Conservation (phyloP, 2,797 vertebrate genomes). For the Helostoma temminkii region DNA sequence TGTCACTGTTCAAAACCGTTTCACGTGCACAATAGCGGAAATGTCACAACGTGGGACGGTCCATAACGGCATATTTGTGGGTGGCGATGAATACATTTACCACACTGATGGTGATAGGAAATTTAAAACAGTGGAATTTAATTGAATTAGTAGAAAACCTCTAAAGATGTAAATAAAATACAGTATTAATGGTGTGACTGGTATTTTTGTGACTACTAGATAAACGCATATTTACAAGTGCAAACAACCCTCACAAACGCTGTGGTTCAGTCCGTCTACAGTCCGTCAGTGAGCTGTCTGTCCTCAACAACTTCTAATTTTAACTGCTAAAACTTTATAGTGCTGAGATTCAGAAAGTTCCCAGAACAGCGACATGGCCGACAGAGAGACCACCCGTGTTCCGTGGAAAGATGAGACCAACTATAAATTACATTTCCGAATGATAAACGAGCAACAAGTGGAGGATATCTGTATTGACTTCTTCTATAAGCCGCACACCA, state of each 20-base stretch:
- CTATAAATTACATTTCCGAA: slow-evolving; percentile 92
- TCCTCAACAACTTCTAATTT: neutral
- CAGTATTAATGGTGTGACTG: neutral
- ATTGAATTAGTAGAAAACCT: neutral
- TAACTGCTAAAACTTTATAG: fast-evolving
- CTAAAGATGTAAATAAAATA: neutral
- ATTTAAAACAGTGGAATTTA: fast-evolving
- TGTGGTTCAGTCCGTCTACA: slow-evolving; percentile 30
- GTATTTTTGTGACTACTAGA: neutral
- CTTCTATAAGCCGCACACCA: slow-evolving; percentile 96
- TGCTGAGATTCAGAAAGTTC: neutral
- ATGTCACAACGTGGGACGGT: slow-evolving; percentile 32
- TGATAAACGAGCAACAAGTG: slow-evolving; percentile 99
- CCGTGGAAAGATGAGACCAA: slow-evolving; percentile 88
- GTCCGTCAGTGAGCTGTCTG: too few relatives aligned
- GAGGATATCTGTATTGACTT: slow-evolving; percentile 94
- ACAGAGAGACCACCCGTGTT: slow-evolving; percentile 72
- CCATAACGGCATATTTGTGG: slow-evolving; percentile 24
- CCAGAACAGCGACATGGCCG: slow-evolving; percentile 46
- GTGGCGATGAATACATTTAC: fast-evolving
- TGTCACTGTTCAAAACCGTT: slow-evolving; percentile 41
- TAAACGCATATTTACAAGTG: neutral
- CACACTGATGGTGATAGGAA: fast-evolving
- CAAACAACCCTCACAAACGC: neutral
- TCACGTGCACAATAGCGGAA: slow-evolving; percentile 42